Conservation (phyloP, 2,888 invertebrate genomes). For the Achlya flavicornis region DNA sequence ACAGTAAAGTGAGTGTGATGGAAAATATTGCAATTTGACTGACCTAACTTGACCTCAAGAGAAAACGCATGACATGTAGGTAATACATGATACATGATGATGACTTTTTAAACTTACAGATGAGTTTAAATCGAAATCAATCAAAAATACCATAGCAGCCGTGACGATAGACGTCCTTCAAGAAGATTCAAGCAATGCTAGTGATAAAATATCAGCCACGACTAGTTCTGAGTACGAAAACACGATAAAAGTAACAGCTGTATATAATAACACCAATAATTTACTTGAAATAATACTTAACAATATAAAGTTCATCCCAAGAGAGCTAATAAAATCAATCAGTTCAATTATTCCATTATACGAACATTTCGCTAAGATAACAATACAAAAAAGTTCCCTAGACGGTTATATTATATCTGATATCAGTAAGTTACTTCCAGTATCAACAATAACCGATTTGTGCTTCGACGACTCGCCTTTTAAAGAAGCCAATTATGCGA, state of each 20-base stretch:
- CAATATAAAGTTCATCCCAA: slow-evolving; percentile 35
- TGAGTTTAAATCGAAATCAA: slow-evolving; percentile 24
- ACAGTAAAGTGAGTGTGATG: background rate
- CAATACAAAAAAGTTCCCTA: slow-evolving; percentile 42
- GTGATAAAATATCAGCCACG: background rate
- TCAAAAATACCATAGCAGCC: background rate
- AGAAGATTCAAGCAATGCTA: background rate
- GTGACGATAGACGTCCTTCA: slow-evolving; percentile 22
- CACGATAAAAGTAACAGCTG: slow-evolving; percentile 34
- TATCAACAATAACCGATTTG: slow-evolving; percentile 51
- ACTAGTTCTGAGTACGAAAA: slow-evolving; percentile 13
- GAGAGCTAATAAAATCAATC: slow-evolving; percentile 49
- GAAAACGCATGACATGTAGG: background rate
- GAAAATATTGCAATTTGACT: background rate
- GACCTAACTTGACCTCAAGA: background rate
- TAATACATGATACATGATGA: too few relatives aligned
- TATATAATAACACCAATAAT: slow-evolving; percentile 46
- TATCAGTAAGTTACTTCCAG: slow-evolving; percentile 46
- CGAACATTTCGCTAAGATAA: slow-evolving; percentile 42
- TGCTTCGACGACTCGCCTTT: slow-evolving; percentile 52
- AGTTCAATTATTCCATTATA: slow-evolving; percentile 41
- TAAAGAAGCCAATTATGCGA: slow-evolving; percentile 42
- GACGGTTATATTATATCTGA: slow-evolving; percentile 49
- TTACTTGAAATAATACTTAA: slow-evolving; percentile 48
- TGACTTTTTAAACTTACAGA: slow-evolving; percentile 27